These are phyloP conservation scores for Adelosebastes latens DNA, from an alignment of 2,797 vertebrate genomes.

Conservation along the genomic window DNA sequence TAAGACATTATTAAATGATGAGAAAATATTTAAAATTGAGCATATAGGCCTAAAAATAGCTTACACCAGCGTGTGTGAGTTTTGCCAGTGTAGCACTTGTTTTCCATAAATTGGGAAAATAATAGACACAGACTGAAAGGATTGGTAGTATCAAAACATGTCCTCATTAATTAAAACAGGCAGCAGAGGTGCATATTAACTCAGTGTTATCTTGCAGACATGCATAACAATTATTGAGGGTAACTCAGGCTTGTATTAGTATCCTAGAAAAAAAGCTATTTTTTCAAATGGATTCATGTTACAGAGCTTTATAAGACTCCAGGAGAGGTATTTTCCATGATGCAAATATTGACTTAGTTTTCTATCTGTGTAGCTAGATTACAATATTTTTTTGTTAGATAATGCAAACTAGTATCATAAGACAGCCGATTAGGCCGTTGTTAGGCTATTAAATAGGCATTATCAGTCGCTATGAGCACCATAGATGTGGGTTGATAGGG, in stretches of 20 bases:
- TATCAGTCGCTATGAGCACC: too few relatives aligned
- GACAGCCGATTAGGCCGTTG: too few relatives aligned
- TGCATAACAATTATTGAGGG: constrained; percentile 49
- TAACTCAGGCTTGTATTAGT: constrained; percentile 70
- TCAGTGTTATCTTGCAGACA: constrained; percentile 46
- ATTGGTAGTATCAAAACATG: constrained; percentile 39
- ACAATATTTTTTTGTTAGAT: constrained; percentile 47
- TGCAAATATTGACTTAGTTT: constrained; percentile 64
- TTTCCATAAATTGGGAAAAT: constrained; percentile 49
- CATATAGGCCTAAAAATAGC: constrained; percentile 21
- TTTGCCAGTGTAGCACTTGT: constrained; percentile 37
- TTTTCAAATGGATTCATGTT: constrained; percentile 54
- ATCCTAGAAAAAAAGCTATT: constrained; percentile 32
- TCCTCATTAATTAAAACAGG: constrained; percentile 48
- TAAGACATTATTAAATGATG: constrained; percentile 31
- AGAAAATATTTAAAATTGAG: constrained; percentile 28
- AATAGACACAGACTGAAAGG: constrained; percentile 33
- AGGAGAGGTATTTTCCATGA: constrained; percentile 47
- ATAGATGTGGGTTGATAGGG: too few relatives aligned
- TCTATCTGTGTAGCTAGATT: constrained; percentile 56
- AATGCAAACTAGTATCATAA: constrained; percentile 6
- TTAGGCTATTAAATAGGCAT: too few relatives aligned
- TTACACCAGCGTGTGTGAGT: constrained; percentile 19
- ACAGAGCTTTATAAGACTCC: constrained; percentile 65
- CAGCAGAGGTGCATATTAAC: constrained; percentile 51